Base-by-base conservation (phyloP, 1,140 invertebrate species). In the Philopotamus ludificatus region DNA sequence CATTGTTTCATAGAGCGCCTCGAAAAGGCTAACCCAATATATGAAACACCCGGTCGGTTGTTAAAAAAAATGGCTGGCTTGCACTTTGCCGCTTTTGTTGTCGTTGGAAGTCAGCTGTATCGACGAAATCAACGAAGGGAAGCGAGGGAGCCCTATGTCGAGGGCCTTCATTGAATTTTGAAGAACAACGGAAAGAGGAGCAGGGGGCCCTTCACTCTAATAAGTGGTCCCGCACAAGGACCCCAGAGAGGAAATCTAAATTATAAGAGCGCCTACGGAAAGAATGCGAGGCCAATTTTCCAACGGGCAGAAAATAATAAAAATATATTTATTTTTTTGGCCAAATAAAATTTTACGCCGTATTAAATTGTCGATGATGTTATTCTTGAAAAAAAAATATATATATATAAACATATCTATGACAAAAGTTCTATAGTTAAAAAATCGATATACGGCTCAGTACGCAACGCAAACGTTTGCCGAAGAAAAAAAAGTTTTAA, bases 101-200 rank as follows among this genome's bases (percentile, higher is more conserved):
- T 49, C 20, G 28, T 34, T 34, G 28, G 12, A 34, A 4, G 47
- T 49, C 47, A 49, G 47, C 47, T 49, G 10, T 49, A 49, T 49
- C 16, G 47, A 49, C 22, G 22, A 34, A 34, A 34, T 34, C 28
- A 34, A n/a, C 28, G 12, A 34, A 12, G 28, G 50, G 2, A 53
- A 42, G 12, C 15, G 22, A 39, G 10, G 53, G 21, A 34, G 28
- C 28, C 4, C 28, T 34, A 34, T 7, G 26, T 55, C n/a, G 54
- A 57, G 54, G 54, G 39, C 18, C 22, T 53, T 57, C 54, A 25
- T 57, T 21, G 21, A 57, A 42, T 21, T 57, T 57, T 57, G 28
- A 57, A 57, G 54, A 57, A 57, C 54, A 57, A 57, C 34, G 54
- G 20, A 53, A 53, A 25, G 42, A 20, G 34, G 22, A 23, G 54